Percentiles rank a stretch among this genome's conserved stretches.
These are phyloP conservation scores for Rhabdornis inornatus DNA, from an alignment of 2,113 vertebrate genomes.

Conservation along the genomic window DNA sequence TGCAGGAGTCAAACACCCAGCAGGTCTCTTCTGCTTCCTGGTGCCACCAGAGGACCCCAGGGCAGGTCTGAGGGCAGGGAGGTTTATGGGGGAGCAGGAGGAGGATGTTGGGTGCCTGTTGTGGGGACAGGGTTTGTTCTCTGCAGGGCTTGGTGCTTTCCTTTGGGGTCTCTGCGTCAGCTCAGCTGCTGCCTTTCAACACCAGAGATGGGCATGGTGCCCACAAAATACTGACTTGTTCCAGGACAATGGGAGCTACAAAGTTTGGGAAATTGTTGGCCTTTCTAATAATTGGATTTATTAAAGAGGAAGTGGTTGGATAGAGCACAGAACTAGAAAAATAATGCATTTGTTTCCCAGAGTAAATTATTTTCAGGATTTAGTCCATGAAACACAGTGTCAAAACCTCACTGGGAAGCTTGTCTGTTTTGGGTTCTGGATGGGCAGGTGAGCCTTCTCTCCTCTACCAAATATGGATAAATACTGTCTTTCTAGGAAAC, in stretches of 20 bases:
- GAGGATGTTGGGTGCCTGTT: background rate
- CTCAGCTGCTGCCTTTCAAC: background rate
- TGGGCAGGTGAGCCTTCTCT: background rate
- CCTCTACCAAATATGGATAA: background rate
- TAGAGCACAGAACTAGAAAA: background rate
- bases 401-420: background rate
- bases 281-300: background rate
- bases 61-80: background rate
- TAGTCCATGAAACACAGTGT: background rate
- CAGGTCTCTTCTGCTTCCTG: background rate
- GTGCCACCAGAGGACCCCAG: background rate
- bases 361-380: background rate
- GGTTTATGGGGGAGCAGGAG: background rate
- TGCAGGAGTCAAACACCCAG: background rate
- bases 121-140: background rate
- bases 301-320: background rate
- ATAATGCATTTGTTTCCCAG: background rate
- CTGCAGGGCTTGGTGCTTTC: background rate
- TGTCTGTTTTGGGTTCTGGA: background rate
- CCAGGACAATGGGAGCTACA: background rate
- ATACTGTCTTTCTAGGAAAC: background rate
- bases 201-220: background rate
- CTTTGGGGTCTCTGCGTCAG: background rate
- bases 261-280: background rate
- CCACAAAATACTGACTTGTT: rapidly evolving